These are phyloP conservation scores for Heliconius ismenius DNA, from an alignment of 2,888 invertebrate species.

Conservation along the genomic window DNA sequence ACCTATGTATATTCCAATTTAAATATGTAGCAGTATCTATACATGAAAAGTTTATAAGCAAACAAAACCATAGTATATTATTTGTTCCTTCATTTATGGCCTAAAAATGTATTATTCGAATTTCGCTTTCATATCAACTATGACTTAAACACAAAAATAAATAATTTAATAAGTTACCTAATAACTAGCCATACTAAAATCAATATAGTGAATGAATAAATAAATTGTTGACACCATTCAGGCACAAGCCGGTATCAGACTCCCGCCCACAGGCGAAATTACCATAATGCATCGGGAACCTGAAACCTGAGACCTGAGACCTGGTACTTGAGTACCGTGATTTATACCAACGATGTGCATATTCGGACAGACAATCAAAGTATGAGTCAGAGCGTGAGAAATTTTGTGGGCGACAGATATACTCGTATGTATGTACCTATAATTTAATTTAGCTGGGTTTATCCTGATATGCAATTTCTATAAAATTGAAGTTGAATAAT, in stretches of 20 bases:
- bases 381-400: slow-evolving; percentile 41
- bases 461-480: neutral
- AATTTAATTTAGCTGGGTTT: neutral
- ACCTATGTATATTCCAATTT: no score
- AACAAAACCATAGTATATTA: neutral
- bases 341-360: slow-evolving; percentile 37
- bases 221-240: slow-evolving; percentile 29
- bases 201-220: no score
- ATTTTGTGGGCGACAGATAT: slow-evolving; percentile 29
- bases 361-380: slow-evolving; percentile 40
- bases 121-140: no score
- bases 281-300: slow-evolving; percentile 40
- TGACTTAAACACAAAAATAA: no score
- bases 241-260: slow-evolving; percentile 31
- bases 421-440: neutral
- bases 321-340: slow-evolving; percentile 31
- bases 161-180: no score
- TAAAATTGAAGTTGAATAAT: neutral
- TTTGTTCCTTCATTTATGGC: no score
- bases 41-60: no score
- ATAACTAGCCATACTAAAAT: no score
- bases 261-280: slow-evolving; percentile 45
- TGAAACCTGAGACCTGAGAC: slow-evolving; percentile 25
- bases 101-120: no score
- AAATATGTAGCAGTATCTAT: no score